phyloP scores from a whole-genome alignment of 2,888 invertebrate genomes.

The Hirudinaria manillensis region DNA sequence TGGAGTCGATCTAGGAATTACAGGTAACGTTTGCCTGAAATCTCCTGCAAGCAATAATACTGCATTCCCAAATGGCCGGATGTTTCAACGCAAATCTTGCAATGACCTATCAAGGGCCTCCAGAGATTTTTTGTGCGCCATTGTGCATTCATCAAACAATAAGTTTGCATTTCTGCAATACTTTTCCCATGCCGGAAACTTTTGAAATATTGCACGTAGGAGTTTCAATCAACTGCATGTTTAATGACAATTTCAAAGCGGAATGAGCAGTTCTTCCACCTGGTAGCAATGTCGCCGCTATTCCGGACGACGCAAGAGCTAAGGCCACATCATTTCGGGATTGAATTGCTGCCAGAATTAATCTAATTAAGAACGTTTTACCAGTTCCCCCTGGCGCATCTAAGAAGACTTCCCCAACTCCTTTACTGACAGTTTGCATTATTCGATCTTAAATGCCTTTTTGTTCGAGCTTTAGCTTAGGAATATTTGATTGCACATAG shows the following conservation, averaged over 20 bases:
- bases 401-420: background rate
- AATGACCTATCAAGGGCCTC: conserved; percentile 10
- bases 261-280: conserved; percentile 17
- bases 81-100: conserved; percentile 4
- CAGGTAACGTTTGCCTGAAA: conserved; percentile 7
- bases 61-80: background rate
- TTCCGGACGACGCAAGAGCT: background rate
- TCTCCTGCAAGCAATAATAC: background rate
- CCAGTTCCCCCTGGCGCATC: background rate
- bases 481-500: conserved; percentile 9
- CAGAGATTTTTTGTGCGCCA: conserved; percentile 10
- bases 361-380: background rate
- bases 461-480: background rate
- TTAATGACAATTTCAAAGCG: conserved; percentile 13
- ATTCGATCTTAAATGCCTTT: conserved; percentile 5
- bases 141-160: conserved; percentile 27
- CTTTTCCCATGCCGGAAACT: background rate
- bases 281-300: background rate
- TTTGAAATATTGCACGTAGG: conserved; percentile 11
- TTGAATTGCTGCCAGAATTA: background rate
- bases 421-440: conserved; percentile 1
- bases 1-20: background rate
- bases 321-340: background rate
- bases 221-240: background rate
- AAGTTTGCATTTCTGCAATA: conserved; percentile 13